These are phyloP conservation scores for Thera obeliscata DNA, from an alignment of 2,888 invertebrate genomes.

Conservation along the genomic window DNA sequence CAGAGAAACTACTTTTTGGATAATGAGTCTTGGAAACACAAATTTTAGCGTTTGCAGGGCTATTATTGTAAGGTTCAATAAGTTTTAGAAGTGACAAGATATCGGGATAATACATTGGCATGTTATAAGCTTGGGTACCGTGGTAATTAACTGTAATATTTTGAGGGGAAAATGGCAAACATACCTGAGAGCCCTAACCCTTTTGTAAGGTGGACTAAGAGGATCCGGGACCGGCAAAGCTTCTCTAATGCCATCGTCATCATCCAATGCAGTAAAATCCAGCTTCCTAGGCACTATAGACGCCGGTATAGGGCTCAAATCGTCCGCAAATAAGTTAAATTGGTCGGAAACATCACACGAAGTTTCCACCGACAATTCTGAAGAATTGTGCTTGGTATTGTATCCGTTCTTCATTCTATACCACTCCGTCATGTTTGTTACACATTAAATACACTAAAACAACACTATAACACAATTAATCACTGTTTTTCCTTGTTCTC, in stretches of 20 bases:
- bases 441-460: slow-evolving; percentile 64
- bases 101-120: background rate
- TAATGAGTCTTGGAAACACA: too few relatives aligned
- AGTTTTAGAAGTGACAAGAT: background rate
- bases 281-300: slow-evolving; percentile 85
- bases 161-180: slow-evolving; percentile 46
- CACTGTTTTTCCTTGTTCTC: slow-evolving; percentile 58
- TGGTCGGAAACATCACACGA: slow-evolving; percentile 87
- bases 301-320: slow-evolving; percentile 83
- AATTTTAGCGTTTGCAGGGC: background rate
- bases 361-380: slow-evolving; percentile 84
- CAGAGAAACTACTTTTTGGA: background rate
- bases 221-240: slow-evolving; percentile 64
- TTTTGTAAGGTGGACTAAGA: slow-evolving; percentile 84
- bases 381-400: slow-evolving; percentile 72
- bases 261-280: slow-evolving; percentile 79
- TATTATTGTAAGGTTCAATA: background rate
- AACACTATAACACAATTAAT: slow-evolving; percentile 60
- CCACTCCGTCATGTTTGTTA: slow-evolving; percentile 75
- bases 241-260: slow-evolving; percentile 72
- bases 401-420: slow-evolving; percentile 75
- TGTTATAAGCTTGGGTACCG: slow-evolving; percentile 38
- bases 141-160: slow-evolving; percentile 46
- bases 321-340: slow-evolving; percentile 85
- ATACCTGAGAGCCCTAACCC: slow-evolving; percentile 84